Evolutionary conservation across 2,888 invertebrate genomes (phyloP).

Genomic region (Keiferia lycopersicella): DNA sequence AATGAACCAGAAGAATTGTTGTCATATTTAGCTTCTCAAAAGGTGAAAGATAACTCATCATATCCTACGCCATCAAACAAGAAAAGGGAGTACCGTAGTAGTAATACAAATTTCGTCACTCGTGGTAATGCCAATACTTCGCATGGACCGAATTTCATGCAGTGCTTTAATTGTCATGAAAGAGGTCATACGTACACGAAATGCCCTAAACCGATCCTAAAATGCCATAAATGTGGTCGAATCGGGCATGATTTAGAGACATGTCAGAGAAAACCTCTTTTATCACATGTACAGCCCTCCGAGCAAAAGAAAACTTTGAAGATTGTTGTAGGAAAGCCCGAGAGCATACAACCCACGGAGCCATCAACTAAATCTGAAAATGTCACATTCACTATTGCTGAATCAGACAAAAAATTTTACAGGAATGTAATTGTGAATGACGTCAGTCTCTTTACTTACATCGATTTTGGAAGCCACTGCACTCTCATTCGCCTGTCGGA

Average conservation of each 20-base stretch:
- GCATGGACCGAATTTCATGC: background rate
- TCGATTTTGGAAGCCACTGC: constrained; percentile 12
- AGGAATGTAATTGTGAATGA: constrained; percentile 26
- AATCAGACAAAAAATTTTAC: constrained; percentile 18
- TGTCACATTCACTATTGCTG: background rate
- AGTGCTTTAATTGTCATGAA: constrained; percentile 1
- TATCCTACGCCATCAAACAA: background rate
- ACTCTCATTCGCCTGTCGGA: background rate
- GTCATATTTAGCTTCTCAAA: constrained; percentile 24
- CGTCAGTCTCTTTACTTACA: background rate
- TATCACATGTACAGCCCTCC: background rate
- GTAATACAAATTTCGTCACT: background rate
- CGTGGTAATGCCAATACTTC: background rate
- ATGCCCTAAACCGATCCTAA: constrained; percentile 13
- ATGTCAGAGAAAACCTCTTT: background rate
- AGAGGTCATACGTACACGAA: constrained; percentile 1
- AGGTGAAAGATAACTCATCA: background rate
- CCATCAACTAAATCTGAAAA: background rate
- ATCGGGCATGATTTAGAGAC: background rate
- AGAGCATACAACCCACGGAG: background rate
- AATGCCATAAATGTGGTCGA: background rate
- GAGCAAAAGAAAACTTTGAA: background rate
- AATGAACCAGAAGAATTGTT: constrained; percentile 30
- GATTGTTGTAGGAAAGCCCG: background rate
- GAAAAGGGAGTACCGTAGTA: background rate